Base-by-base conservation (phyloP, 2,888 invertebrate genomes). In the Adineta ricciae region DNA sequence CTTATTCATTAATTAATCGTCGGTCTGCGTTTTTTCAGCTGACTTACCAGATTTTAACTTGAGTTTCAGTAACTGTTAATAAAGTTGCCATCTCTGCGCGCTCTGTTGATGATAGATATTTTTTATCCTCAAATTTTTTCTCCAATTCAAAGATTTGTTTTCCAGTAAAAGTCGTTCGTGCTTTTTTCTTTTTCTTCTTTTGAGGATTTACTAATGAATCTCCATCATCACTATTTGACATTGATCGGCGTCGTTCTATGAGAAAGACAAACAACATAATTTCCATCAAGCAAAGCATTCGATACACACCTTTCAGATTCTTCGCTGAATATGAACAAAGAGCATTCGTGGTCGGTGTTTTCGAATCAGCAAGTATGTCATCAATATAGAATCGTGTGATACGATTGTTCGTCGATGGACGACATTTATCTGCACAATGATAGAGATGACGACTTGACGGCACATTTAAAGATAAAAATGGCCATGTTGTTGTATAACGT, bases 111-210 rank as follows among this genome's bases (percentile, higher is more conserved):
- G 96, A 96, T 87, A 97, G 93, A 91, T 97, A 97, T 92, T 97
- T 97, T 92, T 97, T 97, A 88, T 95, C 93, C 87, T 96, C 97
- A 90, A 97, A 97, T 91, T 96, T 94, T 89, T 96, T 95, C 92
- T 97, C 97, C 90, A 97, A 92, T 91, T 97, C 97, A 91, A 96
- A 97, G 90, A 96, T 96, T 92, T 96, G 96, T 84, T 96, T 91
- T 2, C 97, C 97, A 0, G 96, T 96, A 92, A 97, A 97, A 38
- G 96, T 96, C 41, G 96, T 96, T 86, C 96, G 92, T 0, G 96
- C 96, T 90, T 96, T 97, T 88, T 91, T 92, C 89, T 91, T 92
- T 73, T 85, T 85, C n/a, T 84, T 83, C 50, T 83, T 83, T 46
- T 84, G 64, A 16, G 64, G 7, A 64, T 64, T 64, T 14, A 32